Evolutionary conservation across 1,140 invertebrate species (phyloP), one percentile per base, ranked within the genome.

Genomic region (Platyura marginata): DNA sequence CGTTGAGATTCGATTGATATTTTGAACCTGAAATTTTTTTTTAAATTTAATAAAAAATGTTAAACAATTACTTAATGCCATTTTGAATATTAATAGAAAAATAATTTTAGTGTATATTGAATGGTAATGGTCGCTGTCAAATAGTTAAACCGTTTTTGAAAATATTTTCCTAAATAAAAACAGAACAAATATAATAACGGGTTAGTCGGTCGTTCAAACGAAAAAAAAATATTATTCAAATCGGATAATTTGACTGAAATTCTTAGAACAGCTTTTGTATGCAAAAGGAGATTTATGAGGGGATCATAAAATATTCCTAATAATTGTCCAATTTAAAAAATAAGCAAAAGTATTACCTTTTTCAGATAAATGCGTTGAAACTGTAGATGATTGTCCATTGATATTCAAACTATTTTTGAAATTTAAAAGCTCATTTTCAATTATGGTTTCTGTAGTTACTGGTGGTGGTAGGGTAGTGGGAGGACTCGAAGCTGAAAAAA

Each of bases 1-100:
- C 75, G 51, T 77, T 78, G 40, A 80, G 55, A 54, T 77, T 77
- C 35, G 75, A 77, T 57, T 72, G 70, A 45, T 73, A 73, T 56
- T 78, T 77, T 37, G 66, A 69, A 53, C 72, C 75, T 77, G 62
- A 29, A 13, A 29, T 29, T 29, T 29, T 29, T 29, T 13, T 8
- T 29, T 29, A 29, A 29, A 29, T 13, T 29, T 8, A 13, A 29
- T 29, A 29, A 8, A 29, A 29, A 29, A 6, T 13, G 25, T 13
- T 29, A 13, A 29, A 29, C 25, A 29, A 29, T n/a, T n/a, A n/a
- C n/a, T n/a, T n/a, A n/a, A n/a, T n/a, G n/a, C n/a, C n/a, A n/a
- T n/a, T n/a, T n/a, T n/a, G n/a, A n/a, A n/a, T n/a, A n/a, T n/a
- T n/a, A n/a, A n/a, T n/a, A n/a, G n/a, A n/a, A n/a, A n/a, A n/a